Conservation (phyloP, 2,888 invertebrate species). For the Synergus japonicus region DNA sequence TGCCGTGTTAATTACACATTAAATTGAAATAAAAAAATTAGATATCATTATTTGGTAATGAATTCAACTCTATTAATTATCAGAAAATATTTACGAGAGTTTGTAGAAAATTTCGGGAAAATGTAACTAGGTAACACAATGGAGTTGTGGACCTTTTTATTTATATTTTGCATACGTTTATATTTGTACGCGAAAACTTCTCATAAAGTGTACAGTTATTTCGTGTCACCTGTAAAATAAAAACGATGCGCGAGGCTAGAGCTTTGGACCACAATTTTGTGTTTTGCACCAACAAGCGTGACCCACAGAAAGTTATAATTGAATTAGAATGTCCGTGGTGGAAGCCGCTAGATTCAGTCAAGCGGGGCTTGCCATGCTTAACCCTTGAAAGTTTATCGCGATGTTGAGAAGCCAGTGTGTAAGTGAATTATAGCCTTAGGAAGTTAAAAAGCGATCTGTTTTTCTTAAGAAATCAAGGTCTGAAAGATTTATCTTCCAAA, state of each 20-base stretch:
- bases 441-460: constrained; percentile 36
- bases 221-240: not conserved
- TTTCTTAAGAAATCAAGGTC: constrained; percentile 10
- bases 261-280: constrained; percentile 45
- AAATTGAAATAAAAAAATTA: too few relatives aligned
- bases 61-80: too few relatives aligned
- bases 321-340: constrained; percentile 52
- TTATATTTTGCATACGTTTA: not conserved
- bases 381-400: constrained; percentile 35
- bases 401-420: constrained; percentile 27
- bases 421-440: constrained; percentile 10
- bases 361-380: constrained; percentile 27
- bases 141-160: not conserved
- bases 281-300: constrained; percentile 51
- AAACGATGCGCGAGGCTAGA: constrained; percentile 42
- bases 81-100: not conserved
- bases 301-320: constrained; percentile 55
- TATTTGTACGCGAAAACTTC: not conserved
- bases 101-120: not conserved
- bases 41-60: too few relatives aligned
- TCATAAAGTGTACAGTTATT: not conserved
- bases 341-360: constrained; percentile 45
- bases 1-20: too few relatives aligned
- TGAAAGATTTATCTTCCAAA: not conserved
- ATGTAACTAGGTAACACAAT: too few relatives aligned